Conservation (phyloP, 2,888 invertebrate genomes). For the Isotomurus palustris region DNA sequence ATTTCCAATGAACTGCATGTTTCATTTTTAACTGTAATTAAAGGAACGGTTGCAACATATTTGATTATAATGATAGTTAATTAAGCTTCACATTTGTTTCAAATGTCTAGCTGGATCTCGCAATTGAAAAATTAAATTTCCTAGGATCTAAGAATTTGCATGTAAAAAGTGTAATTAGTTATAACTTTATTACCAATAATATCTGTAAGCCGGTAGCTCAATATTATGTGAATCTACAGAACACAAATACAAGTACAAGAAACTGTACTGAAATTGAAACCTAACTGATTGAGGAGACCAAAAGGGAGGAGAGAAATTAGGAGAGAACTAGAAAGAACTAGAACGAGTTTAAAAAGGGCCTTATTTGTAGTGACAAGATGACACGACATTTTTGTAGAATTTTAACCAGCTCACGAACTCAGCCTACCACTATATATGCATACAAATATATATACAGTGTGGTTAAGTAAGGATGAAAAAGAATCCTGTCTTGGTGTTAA, state of each 20-base stretch:
- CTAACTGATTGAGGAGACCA: not conserved
- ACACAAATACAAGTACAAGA: not conserved
- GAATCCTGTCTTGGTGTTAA: not conserved
- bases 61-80: too few species aligned
- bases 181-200: too few species aligned
- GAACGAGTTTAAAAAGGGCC: conserved; percentile 2
- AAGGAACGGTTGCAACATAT: too few species aligned
- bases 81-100: too few species aligned
- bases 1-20: too few species aligned
- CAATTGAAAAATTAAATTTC: too few species aligned
- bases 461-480: not conserved
- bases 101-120: too few species aligned
- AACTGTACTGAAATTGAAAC: not conserved
- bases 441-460: not conserved
- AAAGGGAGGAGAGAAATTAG: too few species aligned
- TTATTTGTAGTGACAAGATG: conserved; percentile 19
- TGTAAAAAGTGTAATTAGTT: too few species aligned
- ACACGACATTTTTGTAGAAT: conserved; percentile 14
- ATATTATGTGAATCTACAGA: not conserved
- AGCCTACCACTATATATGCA: not conserved
- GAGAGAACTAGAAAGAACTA: not conserved
- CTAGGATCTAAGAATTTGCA: too few species aligned
- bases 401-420: conserved; percentile 13
- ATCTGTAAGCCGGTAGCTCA: too few species aligned
- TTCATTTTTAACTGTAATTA: too few species aligned